Conservation (phyloP, 2,113 vertebrate genomes). For the Agapornis roseicollis region DNA sequence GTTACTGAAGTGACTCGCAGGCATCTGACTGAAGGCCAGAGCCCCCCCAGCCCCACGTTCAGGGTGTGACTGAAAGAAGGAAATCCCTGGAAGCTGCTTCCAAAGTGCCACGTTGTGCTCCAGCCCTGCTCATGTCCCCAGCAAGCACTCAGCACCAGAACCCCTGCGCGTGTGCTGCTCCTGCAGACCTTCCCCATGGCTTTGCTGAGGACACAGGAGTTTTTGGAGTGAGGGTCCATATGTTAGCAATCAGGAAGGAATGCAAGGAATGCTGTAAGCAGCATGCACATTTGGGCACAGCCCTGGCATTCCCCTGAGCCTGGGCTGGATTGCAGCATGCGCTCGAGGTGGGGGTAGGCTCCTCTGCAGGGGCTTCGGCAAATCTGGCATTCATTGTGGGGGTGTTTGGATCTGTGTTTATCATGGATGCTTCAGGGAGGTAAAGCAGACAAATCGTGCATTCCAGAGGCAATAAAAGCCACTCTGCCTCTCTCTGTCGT, state of each 20-base stretch:
- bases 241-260: constrained; percentile 63
- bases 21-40: not conserved
- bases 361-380: not conserved
- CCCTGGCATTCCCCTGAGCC: constrained; percentile 27
- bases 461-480: constrained; percentile 29
- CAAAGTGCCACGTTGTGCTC: not conserved
- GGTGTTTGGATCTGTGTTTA: not conserved
- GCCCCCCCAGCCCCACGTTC: not conserved
- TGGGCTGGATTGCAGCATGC: not conserved
- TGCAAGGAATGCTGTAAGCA: constrained; percentile 42
- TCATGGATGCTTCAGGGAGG: not conserved
- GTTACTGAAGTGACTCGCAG: not conserved
- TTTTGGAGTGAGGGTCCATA: not conserved
- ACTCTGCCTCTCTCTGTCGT: not conserved
- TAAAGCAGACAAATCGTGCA: not conserved
- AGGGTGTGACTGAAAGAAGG: not conserved
- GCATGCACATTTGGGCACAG: constrained; percentile 9
- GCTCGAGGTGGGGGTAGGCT: not conserved
- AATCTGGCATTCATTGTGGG: not conserved
- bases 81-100: not conserved
- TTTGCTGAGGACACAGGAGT: not conserved
- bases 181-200: not conserved
- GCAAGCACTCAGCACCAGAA: not conserved
- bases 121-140: not conserved
- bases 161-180: fast-evolving